Percentiles rank a stretch among this genome's conserved stretches.
These are phyloP conservation scores for Caenorhabditis japonica DNA, from an alignment of 2,888 invertebrate genomes.

Conservation along the genomic window DNA sequence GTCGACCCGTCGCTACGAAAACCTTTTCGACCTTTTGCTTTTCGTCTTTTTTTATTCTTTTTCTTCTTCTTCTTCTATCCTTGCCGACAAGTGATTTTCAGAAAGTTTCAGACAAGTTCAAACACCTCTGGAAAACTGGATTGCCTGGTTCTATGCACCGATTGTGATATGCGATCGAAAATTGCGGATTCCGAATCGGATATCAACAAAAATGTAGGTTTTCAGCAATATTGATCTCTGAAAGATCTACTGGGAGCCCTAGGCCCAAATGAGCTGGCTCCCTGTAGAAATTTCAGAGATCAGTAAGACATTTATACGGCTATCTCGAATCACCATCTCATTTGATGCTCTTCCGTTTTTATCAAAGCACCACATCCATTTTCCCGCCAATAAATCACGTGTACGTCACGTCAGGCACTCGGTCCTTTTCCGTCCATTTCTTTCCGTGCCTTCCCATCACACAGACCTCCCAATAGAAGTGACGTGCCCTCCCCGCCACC, in stretches of 20 bases:
- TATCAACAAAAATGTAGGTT: constrained; percentile 39
- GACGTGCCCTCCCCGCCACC: too few species aligned
- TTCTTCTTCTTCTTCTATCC: constrained; percentile 8
- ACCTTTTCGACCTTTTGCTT: constrained; percentile 23
- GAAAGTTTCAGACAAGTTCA: constrained; percentile 15
- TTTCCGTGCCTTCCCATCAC: constrained; percentile 14
- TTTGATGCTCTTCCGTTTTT: constrained; percentile 9
- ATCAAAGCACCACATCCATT: constrained; percentile 13
- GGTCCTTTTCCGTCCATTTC: background rate
- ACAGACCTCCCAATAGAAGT: too few species aligned
- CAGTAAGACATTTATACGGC: too few species aligned
- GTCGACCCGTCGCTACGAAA: constrained; percentile 15
- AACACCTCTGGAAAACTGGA: background rate
- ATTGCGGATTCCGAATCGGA: constrained; percentile 38
- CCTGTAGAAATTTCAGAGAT: too few species aligned
- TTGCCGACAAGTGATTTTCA: too few species aligned
- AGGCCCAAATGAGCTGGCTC: too few species aligned
- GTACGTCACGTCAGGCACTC: constrained; percentile 23
- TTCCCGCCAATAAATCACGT: constrained; percentile 27
- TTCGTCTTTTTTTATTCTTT: constrained; percentile 4
- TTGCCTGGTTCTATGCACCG: constrained; percentile 1
- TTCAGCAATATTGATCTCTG: background rate
- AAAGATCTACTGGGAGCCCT: too few species aligned
- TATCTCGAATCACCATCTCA: constrained; percentile 6
- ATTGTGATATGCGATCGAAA: constrained; percentile 44